A percentile compares a stretch with the other conserved stretches of the same genome.
These are phyloP conservation scores for Glyptemys insculpta DNA, from an alignment of 2,797 vertebrate genomes.

Conservation along the genomic window DNA sequence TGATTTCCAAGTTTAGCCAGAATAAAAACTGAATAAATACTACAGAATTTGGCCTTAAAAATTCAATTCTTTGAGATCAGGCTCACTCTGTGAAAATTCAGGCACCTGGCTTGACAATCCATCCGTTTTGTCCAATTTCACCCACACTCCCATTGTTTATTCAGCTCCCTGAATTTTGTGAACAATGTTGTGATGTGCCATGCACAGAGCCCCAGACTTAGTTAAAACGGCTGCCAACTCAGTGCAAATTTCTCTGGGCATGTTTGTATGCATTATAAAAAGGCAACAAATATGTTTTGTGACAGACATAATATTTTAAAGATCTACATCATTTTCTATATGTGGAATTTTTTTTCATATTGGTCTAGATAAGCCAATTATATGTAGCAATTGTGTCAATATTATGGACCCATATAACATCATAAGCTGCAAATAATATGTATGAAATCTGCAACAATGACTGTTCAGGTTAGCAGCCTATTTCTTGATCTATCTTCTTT, in stretches of 20 bases:
- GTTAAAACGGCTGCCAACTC: conserved; percentile 59
- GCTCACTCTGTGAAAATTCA: conserved; percentile 47
- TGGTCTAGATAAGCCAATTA: conserved; percentile 11
- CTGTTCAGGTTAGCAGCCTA: not conserved
- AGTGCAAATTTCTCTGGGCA: conserved; percentile 57
- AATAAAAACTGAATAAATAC: conserved; percentile 40
- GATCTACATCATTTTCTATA: not conserved
- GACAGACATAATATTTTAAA: not conserved
- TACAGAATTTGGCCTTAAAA: conserved; percentile 61
- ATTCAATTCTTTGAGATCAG: conserved; percentile 59
- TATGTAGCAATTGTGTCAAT: not conserved
- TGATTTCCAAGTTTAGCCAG: conserved; percentile 46
- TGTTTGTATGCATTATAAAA: conserved; percentile 55
- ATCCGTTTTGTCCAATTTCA: conserved; percentile 63
- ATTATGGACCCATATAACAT: not conserved
- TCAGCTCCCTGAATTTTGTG: conserved; percentile 66
- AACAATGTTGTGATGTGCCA: conserved; percentile 66
- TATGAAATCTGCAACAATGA: conserved; percentile 19
- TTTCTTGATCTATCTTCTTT: conserved; percentile 43
- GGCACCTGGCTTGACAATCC: conserved; percentile 47
- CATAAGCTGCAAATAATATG: not conserved
- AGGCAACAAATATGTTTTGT: conserved; percentile 52
- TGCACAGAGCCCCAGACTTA: conserved; percentile 56
- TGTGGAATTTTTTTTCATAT: not conserved
- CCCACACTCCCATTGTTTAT: conserved; percentile 50